These are phyloP conservation scores for Chydorus sphaericus DNA, from an alignment of 2,888 invertebrate genomes.

Conservation along the genomic window DNA sequence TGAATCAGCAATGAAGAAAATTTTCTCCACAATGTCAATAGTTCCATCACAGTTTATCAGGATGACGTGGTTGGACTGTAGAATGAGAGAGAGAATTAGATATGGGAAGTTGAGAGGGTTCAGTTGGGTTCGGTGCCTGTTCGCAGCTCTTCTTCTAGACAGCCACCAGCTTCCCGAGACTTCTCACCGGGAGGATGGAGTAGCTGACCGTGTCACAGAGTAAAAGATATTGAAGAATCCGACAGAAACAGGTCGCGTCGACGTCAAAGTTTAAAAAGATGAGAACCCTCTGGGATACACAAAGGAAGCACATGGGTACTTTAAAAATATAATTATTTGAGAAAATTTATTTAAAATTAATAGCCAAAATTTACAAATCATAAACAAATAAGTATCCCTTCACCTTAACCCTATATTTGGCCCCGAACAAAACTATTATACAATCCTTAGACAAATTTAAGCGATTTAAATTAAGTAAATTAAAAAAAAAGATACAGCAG, in stretches of 20 bases:
- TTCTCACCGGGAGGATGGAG: conserved; percentile 69
- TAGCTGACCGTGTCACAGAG: conserved; percentile 80
- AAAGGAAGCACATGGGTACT: conserved; percentile 29
- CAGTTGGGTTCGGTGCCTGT: conserved; percentile 3
- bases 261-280: conserved; percentile 83
- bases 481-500: too few relatives aligned
- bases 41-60: conserved; percentile 87
- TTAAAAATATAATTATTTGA: too few relatives aligned
- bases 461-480: too few relatives aligned
- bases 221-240: conserved; percentile 76
- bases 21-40: conserved; percentile 65
- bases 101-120: background rate
- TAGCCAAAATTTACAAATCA: too few relatives aligned
- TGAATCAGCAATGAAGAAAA: conserved; percentile 72
- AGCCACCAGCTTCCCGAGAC: conserved; percentile 55
- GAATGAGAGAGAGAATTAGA: background rate
- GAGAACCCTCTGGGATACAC: conserved; percentile 55
- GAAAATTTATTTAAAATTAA: too few relatives aligned
- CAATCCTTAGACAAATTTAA: too few relatives aligned
- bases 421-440: too few relatives aligned
- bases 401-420: too few relatives aligned
- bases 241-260: conserved; percentile 84
- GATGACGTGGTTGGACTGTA: conserved; percentile 51
- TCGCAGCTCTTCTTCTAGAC: conserved; percentile 55
- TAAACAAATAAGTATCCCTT: too few relatives aligned